These are phyloP conservation scores for Protobothrops flavoviridis DNA, from an alignment of 2,113 vertebrate genomes.

Conservation along the genomic window DNA sequence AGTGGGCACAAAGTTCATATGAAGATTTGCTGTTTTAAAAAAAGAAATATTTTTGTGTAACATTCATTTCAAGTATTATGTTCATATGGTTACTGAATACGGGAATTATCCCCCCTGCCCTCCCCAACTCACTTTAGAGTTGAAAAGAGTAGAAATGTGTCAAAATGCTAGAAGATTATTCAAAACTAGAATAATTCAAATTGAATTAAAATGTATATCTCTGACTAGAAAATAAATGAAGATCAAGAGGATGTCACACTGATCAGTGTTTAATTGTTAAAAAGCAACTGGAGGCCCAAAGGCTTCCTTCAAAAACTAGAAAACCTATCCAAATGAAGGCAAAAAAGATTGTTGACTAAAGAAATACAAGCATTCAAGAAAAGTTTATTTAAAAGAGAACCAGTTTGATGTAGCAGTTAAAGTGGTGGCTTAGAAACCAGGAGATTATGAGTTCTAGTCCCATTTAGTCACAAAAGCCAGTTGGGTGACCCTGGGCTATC, in stretches of 20 bases:
- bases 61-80: neutral
- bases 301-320: neutral
- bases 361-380: neutral
- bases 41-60: neutral
- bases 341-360: neutral
- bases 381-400: neutral
- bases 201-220: neutral
- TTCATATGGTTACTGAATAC: neutral
- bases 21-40: neutral
- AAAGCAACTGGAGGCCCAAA: neutral
- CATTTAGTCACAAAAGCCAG: neutral
- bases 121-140: no score
- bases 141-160: neutral
- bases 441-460: neutral
- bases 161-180: neutral
- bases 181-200: neutral
- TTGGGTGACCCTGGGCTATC: no score
- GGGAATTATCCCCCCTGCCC: neutral
- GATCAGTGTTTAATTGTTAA: neutral
- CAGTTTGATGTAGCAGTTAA: neutral
- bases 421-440: neutral
- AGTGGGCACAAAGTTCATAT: neutral
- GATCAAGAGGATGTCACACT: neutral
- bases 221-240: neutral
- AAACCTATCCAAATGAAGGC: neutral